Evolutionary conservation across 2,888 invertebrate genomes (phyloP).

Genomic region (Eurytoma adleriae): DNA sequence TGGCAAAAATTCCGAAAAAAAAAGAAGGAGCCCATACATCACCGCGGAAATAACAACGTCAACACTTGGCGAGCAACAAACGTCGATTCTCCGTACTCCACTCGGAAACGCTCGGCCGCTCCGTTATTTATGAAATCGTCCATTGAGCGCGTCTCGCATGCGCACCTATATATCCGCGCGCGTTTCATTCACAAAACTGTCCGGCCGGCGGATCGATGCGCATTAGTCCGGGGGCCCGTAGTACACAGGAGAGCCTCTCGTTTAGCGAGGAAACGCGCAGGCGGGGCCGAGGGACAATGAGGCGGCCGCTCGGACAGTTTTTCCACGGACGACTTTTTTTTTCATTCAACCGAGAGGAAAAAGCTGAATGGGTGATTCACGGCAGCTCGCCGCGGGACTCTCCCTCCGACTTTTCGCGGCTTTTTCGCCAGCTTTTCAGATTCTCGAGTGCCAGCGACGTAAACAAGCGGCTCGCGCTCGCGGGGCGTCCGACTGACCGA

Average conservation of each 20-base stretch:
- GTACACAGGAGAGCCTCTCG: no score
- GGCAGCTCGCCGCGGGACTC: slow-evolving; percentile 21
- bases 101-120: slow-evolving; percentile 13
- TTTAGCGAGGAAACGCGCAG: slow-evolving; percentile 30
- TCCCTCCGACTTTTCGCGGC: slow-evolving; percentile 28
- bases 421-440: slow-evolving; percentile 40
- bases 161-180: no score
- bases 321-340: slow-evolving; percentile 5
- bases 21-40: background rate
- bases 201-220: slow-evolving; percentile 24
- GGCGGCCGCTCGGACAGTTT: background rate
- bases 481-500: slow-evolving; percentile 9
- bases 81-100: background rate
- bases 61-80: slow-evolving; percentile 21
- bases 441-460: background rate
- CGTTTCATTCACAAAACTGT: slow-evolving; percentile 22
- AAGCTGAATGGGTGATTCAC: slow-evolving; percentile 37
- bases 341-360: background rate
- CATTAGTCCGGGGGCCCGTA: slow-evolving; percentile 14
- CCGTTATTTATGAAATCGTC: slow-evolving; percentile 26
- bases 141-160: background rate
- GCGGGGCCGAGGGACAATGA: background rate
- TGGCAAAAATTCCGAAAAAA: no score
- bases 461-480: slow-evolving; percentile 8
- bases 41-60: slow-evolving; percentile 22